Evolutionary conservation across 2,113 vertebrate species (phyloP), one percentile per base, ranked within the genome.

Genomic region (Ascaphus truei): DNA sequence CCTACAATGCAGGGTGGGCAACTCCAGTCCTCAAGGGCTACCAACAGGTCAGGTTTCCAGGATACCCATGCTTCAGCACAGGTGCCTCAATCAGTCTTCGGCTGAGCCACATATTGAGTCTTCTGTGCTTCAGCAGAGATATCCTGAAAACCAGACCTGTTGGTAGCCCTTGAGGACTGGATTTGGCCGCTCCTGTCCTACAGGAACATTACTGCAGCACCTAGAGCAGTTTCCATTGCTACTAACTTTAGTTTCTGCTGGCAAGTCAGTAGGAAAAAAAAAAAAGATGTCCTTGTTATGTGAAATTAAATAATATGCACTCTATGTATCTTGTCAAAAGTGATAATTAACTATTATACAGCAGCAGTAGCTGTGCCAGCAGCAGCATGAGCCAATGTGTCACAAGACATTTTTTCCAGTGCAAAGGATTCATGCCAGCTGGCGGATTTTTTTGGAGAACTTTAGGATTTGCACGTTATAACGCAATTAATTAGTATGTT

Each of bases 251-350:
- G 7, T 20, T 47, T 72, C 8, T 37, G 3, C 37, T 5, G 15
- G 2, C 48, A 11, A 71, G 11, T 5, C 16, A 52, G 53, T 34
- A 27, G 29, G 30, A 18, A 16, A 50, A 30, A 29, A 34, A 51
- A 62, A 3, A 7, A 3, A 0, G 37, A 33, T 60, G 37, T 22
- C 33, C 53, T 57, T 16, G 31, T 7, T 26, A 39, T 9, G 18
- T 39, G 60, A 58, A 47, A 34, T 31, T 37, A 39, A 62, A 55
- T 53, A 52, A 61, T 18, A 7, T 1, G 23, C 37, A 0, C 1
- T 56, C 57, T 50, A 30, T 62, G 27, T 51, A 37, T 57, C 33
- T 41, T 73, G 67, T 71, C 66, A 58, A 52, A 50, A 72, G 56
- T 41, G 72, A 25, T 73, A 71, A 72, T 62, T 72, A 1, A 2